These are phyloP conservation scores for Cerastis rubricosa DNA, from an alignment of 2,888 invertebrate genomes.

Conservation along the genomic window DNA sequence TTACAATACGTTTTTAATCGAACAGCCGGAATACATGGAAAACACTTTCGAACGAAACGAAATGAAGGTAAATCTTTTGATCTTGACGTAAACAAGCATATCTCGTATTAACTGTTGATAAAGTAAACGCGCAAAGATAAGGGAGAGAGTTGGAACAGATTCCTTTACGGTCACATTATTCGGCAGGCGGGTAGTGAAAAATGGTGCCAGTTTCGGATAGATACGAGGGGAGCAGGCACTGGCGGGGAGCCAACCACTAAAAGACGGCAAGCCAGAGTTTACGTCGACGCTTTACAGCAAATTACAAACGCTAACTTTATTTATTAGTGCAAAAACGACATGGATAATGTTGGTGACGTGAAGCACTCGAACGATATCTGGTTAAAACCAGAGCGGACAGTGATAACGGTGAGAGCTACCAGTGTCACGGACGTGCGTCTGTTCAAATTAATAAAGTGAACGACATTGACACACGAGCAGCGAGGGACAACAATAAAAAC, in stretches of 20 bases:
- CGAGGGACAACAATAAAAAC: conserved; percentile 70
- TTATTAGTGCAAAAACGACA: conserved; percentile 72
- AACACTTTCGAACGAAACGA: conserved; percentile 36
- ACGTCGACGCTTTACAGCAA: conserved; percentile 73
- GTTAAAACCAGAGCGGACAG: conserved; percentile 67
- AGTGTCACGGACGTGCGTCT: conserved; percentile 75
- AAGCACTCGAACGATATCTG: conserved; percentile 68
- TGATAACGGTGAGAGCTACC: conserved; percentile 71
- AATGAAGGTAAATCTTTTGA: conserved; percentile 31
- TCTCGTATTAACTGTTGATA: conserved; percentile 63
- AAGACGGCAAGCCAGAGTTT: conserved; percentile 76
- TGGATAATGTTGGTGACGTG: conserved; percentile 68
- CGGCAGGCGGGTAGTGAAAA: conserved; percentile 53
- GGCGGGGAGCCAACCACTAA: conserved; percentile 84
- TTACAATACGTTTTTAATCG: conserved; percentile 65
- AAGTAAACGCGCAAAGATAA: conserved; percentile 69
- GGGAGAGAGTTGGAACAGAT: conserved; percentile 66
- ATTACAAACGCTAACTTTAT: conserved; percentile 71
- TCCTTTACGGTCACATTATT: conserved; percentile 72
- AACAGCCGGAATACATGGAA: conserved; percentile 30
- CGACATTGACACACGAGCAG: conserved; percentile 72
- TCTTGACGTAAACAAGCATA: conserved; percentile 42
- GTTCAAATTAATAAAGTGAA: conserved; percentile 71
- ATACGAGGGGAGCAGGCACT: conserved; percentile 75
- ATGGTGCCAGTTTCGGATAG: conserved; percentile 76